These are phyloP conservation scores for Trachemys scripta DNA, from an alignment of 2,113 vertebrate species.

Conservation along the genomic window DNA sequence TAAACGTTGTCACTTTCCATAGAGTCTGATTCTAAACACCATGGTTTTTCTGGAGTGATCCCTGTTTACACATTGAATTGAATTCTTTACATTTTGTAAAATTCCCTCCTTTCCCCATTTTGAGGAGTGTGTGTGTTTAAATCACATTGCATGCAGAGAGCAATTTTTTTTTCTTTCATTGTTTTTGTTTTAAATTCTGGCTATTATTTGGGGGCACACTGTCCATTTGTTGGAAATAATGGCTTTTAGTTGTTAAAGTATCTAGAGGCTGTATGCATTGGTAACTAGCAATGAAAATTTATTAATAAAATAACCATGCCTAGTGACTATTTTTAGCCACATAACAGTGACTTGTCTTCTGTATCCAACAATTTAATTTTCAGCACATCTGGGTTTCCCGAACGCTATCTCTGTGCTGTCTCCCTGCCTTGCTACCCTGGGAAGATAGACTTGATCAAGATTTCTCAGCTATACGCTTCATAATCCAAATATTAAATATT, in stretches of 20 bases:
- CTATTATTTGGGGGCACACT: background rate
- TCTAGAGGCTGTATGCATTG: background rate
- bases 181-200: background rate
- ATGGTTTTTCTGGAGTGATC: background rate
- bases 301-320: rapidly evolving
- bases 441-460: background rate
- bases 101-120: background rate
- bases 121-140: rapidly evolving
- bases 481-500: background rate
- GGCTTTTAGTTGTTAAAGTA: background rate
- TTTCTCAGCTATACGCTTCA: background rate
- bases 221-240: background rate
- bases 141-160: background rate
- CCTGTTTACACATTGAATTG: background rate
- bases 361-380: background rate
- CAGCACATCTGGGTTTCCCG: background rate
- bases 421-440: background rate
- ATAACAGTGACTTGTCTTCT: background rate
- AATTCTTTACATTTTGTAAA: constrained; percentile 4
- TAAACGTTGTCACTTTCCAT: background rate
- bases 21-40: background rate
- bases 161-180: background rate
- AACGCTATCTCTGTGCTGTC: rapidly evolving
- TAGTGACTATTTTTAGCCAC: background rate
- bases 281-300: background rate